These are phyloP conservation scores for Diachasma alloeum DNA, from an alignment of 1,140 invertebrate genomes.

Conservation along the genomic window DNA sequence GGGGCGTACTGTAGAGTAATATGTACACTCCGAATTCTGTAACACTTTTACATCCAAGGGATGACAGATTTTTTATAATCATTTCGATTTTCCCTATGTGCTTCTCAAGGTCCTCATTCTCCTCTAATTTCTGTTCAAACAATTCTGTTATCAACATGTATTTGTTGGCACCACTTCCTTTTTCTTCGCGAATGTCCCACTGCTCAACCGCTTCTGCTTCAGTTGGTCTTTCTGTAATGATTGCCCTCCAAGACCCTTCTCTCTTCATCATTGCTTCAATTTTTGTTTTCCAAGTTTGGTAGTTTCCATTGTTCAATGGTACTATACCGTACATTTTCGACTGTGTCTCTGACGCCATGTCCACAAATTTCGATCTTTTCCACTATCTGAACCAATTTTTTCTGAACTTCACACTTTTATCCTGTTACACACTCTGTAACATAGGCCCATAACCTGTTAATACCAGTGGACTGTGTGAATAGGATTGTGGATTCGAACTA, in stretches of 20 bases:
- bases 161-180: slow-evolving; percentile 17
- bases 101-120: slow-evolving; percentile 19
- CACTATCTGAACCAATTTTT: no score
- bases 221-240: slow-evolving; percentile 1
- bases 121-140: slow-evolving; percentile 14
- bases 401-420: no score
- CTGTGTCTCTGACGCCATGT: no score
- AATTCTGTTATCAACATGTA: slow-evolving; percentile 1
- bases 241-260: slow-evolving; percentile 14
- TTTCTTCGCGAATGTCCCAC: slow-evolving; percentile 23
- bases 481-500: no score
- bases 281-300: slow-evolving; percentile 26
- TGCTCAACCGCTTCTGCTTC: not conserved
- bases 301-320: slow-evolving; percentile 23
- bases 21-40: not conserved
- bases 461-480: no score
- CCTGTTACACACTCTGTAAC: no score
- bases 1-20: not conserved
- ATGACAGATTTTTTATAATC: slow-evolving; percentile 16
- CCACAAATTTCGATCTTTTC: no score
- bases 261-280: slow-evolving; percentile 23
- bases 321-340: no score
- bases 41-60: not conserved
- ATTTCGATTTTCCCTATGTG: not conserved
- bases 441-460: no score